These are phyloP conservation scores for Catharus minimus DNA, from an alignment of 2,113 vertebrate genomes.

Conservation along the genomic window DNA sequence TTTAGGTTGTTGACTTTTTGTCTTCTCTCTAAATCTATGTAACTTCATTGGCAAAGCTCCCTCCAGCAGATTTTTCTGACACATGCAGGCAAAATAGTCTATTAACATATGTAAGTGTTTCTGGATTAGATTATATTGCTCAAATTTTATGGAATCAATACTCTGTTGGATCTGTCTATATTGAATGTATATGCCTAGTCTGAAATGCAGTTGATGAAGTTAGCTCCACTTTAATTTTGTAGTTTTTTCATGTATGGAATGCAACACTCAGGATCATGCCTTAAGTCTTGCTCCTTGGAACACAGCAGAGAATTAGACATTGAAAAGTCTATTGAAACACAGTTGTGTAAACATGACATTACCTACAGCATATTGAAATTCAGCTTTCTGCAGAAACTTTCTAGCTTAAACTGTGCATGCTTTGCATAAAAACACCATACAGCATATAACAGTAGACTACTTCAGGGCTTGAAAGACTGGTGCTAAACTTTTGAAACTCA, in stretches of 20 bases:
- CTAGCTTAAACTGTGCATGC: not conserved
- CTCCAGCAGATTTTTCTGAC: not conserved
- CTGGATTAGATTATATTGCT: not conserved
- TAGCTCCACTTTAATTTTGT: not conserved
- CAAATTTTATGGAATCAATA: not conserved
- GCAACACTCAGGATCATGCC: not conserved
- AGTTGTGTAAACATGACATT: not conserved
- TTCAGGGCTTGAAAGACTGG: not conserved
- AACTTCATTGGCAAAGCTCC: not conserved
- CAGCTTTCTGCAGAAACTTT: not conserved
- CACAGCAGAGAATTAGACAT: not conserved
- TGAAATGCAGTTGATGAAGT: not conserved
- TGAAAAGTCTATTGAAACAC: not conserved
- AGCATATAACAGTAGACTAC: not conserved
- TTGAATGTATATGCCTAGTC: not conserved
- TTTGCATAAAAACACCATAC: not conserved
- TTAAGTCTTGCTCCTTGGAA: not conserved
- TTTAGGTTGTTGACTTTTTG: not conserved
- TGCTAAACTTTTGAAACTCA: not conserved
- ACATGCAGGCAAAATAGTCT: not conserved
- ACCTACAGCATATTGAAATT: not conserved
- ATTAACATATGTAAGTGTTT: not conserved
- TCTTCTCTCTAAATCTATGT: not conserved
- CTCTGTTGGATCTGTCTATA: not conserved
- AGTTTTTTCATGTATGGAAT: not conserved